Percentiles rank a stretch among this genome's conserved stretches.
Conservation (phyloP, 2,113 vertebrate genomes). For the Colistium nudipinnis region DNA sequence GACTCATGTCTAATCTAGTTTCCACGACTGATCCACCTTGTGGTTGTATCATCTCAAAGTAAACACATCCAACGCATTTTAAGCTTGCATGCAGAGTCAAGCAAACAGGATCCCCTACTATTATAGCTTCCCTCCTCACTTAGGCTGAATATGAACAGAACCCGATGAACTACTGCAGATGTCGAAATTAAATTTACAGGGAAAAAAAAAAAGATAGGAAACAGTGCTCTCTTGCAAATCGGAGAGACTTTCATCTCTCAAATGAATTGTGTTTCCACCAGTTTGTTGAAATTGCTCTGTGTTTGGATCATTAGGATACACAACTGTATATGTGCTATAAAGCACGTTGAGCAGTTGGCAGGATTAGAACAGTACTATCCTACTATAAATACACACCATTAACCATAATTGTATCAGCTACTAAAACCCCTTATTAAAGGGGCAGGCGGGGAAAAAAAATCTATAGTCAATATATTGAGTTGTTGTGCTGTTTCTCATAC, state of each 20-base stretch:
- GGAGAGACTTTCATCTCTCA: not conserved
- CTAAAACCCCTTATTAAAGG: too few relatives aligned
- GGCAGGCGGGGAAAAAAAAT: too few relatives aligned
- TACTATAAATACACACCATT: too few relatives aligned
- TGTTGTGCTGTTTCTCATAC: too few relatives aligned
- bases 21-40: constrained; percentile 17
- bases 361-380: too few relatives aligned
- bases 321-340: too few relatives aligned
- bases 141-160: constrained; percentile 19
- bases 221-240: not conserved
- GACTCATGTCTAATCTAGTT: constrained; percentile 2
- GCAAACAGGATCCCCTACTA: constrained; percentile 5
- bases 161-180: not conserved
- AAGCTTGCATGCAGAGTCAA: constrained; percentile 23
- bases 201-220: constrained; percentile 12
- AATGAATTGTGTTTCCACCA: not conserved
- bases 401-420: too few relatives aligned
- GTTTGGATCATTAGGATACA: not conserved
- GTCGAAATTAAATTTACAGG: constrained; percentile 12
- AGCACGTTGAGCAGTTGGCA: too few relatives aligned
- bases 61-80: constrained; percentile 16
- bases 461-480: too few relatives aligned
- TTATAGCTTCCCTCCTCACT: not conserved
- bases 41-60: constrained; percentile 22
- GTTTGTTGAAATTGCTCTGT: not conserved